Percentiles rank a stretch among this genome's conserved stretches.
phyloP scores from a whole-genome alignment of 2,888 invertebrate genomes.

The Agrotis ipsilon region DNA sequence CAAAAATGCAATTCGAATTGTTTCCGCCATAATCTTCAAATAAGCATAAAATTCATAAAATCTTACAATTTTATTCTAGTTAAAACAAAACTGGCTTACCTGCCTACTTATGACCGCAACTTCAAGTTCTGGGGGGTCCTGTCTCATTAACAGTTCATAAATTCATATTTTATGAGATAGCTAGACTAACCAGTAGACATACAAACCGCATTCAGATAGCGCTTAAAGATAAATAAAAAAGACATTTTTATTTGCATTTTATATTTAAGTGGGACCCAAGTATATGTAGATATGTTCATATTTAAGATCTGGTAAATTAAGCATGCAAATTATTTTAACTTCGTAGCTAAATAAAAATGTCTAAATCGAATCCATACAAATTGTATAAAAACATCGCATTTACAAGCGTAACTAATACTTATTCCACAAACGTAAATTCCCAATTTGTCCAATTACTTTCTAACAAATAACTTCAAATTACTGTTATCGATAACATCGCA shows the following conservation, averaged over 20 bases:
- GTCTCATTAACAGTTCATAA: slow-evolving; percentile 31
- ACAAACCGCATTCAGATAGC: slow-evolving; percentile 20
- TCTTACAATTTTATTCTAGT: neutral
- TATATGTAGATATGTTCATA: neutral
- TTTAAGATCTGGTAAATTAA: neutral
- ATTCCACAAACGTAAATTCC: neutral
- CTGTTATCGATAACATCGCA: slow-evolving; percentile 28
- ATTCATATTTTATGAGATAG: slow-evolving; percentile 45
- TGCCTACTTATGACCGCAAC: slow-evolving; percentile 4
- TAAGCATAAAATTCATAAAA: neutral
- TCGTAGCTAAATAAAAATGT: neutral
- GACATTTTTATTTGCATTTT: slow-evolving; percentile 6
- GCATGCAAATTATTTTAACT: neutral
- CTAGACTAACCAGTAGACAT: slow-evolving; percentile 8
- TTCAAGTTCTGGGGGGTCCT: slow-evolving; percentile 26
- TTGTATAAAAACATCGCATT: neutral
- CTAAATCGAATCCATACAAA: neutral
- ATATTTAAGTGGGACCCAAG: neutral
- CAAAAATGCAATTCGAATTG: neutral
- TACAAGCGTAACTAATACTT: neutral
- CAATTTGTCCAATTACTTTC: slow-evolving; percentile 24
- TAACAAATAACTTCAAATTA: slow-evolving; percentile 9
- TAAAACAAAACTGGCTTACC: slow-evolving; percentile 12
- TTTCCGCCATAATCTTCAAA: neutral
- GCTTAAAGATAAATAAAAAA: neutral